Evolutionary conservation across 2,888 invertebrate species (phyloP), one percentile per base, ranked within the genome.

Genomic region (Cephalotes varians): DNA sequence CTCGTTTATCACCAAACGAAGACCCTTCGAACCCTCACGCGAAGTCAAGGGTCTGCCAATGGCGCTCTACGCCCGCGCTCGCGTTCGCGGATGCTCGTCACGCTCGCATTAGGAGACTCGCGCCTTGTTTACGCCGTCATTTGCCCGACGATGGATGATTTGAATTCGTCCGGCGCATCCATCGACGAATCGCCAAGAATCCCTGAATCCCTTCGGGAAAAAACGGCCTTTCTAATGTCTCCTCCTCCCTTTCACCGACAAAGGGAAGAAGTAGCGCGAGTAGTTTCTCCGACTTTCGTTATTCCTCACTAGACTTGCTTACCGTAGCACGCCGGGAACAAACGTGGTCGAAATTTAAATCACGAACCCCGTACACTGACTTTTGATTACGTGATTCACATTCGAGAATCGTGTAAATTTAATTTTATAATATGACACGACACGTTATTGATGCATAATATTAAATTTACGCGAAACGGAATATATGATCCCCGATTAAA

Each of bases 121-220:
- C 81, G 87, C 83, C 89, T 91, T 91, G 90, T 91, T 91, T 91
- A 91, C 91, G 88, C 88, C 87, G 87, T 87, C 89, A 87, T 91
- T 91, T 86, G 87, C 65, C 74, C 89, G 81, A 81, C 86, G 84
- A 81, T 74, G 81, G 62, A 64, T 86, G 82, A 91, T 91, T 89
- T 91, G 87, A 91, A 90, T 90, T 91, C 90, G 87, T 54, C 67
- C 82, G 85, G 82, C 80, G 83, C 73, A 82, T 88, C 86, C 64
- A 81, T 90, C 88, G 83, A 58, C 69, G 86, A 69, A 79, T 64
- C 56, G 51, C 58, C 67, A 58, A 15, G 77, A 64, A 79, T 49
- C 44, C 60, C 40, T 60, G 76, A 80, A 64, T 80, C 60, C 49
- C 67, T 64, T 58, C 21, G 60, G 64, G 34, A 60, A 77, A 64